A percentile compares a stretch with the other conserved stretches of the same genome.
Conservation (phyloP, 2,113 vertebrate species). For the Myxocyprinus asiaticus region DNA sequence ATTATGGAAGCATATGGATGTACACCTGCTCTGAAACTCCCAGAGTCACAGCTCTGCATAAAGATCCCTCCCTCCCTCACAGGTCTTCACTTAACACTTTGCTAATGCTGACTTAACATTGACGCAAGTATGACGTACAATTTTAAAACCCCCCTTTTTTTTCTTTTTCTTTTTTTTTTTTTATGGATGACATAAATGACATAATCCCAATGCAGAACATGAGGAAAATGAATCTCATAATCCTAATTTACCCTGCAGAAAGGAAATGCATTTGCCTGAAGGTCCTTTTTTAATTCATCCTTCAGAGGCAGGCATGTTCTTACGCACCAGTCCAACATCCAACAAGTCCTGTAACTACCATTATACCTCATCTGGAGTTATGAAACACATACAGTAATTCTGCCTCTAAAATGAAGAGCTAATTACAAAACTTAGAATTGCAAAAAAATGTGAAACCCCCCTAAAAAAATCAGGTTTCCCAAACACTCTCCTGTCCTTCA, state of each 20-base stretch:
- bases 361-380: too few relatives aligned
- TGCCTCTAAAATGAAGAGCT: too few relatives aligned
- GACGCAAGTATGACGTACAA: too few relatives aligned
- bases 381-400: too few relatives aligned
- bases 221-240: conserved; percentile 5
- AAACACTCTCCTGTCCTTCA: too few relatives aligned
- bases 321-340: background rate
- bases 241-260: conserved; percentile 1
- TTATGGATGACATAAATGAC: background rate
- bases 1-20: conserved; percentile 65
- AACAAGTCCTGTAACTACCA: too few relatives aligned
- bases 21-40: conserved; percentile 64
- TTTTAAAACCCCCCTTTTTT: background rate
- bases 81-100: background rate
- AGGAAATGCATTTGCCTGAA: background rate
- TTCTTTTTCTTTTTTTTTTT: background rate
- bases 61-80: background rate
- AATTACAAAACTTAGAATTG: too few relatives aligned
- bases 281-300: background rate
- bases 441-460: too few relatives aligned
- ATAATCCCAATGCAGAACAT: background rate
- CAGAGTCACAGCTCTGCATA: conserved; percentile 27
- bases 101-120: background rate
- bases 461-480: too few relatives aligned
- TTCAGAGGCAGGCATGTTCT: background rate